Evolutionary conservation across 1,140 invertebrate species (phyloP).

Genomic region (Nylanderia fulva): DNA sequence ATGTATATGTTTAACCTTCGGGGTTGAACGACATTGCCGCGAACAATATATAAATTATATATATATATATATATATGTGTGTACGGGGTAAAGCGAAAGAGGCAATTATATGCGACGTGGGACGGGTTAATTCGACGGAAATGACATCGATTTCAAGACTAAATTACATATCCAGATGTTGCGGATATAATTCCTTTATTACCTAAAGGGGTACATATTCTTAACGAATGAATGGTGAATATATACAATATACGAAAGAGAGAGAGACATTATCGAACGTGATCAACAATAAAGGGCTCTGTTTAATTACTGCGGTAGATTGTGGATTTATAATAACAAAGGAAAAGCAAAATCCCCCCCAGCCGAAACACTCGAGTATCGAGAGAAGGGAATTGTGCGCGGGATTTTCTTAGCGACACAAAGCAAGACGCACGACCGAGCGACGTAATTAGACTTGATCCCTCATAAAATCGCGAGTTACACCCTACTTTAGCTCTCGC

Average conservation of each 20-base stretch:
- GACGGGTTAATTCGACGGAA: constrained; percentile 5
- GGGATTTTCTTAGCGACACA: constrained; percentile 12
- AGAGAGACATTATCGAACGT: background rate
- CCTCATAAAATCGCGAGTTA: constrained; percentile 27
- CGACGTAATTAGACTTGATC: constrained; percentile 41
- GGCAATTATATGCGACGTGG: constrained; percentile 4
- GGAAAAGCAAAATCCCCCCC: background rate
- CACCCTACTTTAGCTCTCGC: constrained; percentile 37
- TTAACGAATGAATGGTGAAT: too few relatives aligned
- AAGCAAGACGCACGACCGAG: constrained; percentile 18
- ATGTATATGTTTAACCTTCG: constrained; percentile 46
- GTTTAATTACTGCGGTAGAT: background rate
- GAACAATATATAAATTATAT: constrained; percentile 1
- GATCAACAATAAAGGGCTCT: background rate
- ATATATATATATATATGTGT: background rate
- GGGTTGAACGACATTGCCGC: constrained; percentile 33
- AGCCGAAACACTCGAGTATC: background rate
- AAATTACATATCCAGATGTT: background rate
- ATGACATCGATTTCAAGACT: background rate
- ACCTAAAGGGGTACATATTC: background rate
- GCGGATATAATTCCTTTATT: background rate
- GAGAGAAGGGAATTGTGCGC: background rate
- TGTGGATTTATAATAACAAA: background rate
- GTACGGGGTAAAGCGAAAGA: background rate
- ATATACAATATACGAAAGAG: too few relatives aligned